Evolutionary conservation across 1,140 invertebrate species (phyloP).

Genomic region (Eufriesea mexicana): DNA sequence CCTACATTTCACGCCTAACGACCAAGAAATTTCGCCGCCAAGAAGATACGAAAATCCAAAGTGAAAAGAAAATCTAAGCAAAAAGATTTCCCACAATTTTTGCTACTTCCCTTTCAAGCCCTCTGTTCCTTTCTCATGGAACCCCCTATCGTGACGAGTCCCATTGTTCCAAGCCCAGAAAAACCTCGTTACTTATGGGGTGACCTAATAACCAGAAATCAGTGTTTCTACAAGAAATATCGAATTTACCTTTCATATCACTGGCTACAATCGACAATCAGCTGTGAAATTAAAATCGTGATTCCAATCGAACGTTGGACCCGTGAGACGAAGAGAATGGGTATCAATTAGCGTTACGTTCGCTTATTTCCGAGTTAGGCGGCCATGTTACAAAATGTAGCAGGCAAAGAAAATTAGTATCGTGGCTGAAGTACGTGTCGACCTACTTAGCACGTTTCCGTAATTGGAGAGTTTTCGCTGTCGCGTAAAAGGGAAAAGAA

Average conservation of each 20-base stretch:
- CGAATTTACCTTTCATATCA: background rate
- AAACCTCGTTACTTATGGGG: no score
- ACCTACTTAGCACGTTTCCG: slow-evolving; percentile 38
- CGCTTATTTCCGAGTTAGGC: background rate
- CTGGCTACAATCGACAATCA: slow-evolving; percentile 15
- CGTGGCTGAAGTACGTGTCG: slow-evolving; percentile 33
- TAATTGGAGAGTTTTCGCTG: slow-evolving; percentile 40
- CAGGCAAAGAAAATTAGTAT: slow-evolving; percentile 35
- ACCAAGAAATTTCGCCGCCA: no score
- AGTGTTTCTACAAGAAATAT: background rate
- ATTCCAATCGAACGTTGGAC: background rate
- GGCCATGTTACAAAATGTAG: background rate
- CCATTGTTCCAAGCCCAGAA: no score
- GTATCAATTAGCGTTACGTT: slow-evolving; percentile 32
- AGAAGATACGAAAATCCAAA: no score
- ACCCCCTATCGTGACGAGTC: no score
- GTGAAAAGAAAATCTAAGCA: no score
- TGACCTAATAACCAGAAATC: no score
- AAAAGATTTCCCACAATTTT: no score
- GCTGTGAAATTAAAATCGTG: slow-evolving; percentile 13
- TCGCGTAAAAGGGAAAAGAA: background rate
- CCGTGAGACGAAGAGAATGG: background rate
- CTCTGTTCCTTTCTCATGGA: no score
- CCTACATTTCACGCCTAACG: no score
- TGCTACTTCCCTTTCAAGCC: no score